A percentile compares a stretch with the other conserved stretches of the same genome.
Conservation (phyloP, 2,797 vertebrate genomes). For the Ataeniobius toweri region DNA sequence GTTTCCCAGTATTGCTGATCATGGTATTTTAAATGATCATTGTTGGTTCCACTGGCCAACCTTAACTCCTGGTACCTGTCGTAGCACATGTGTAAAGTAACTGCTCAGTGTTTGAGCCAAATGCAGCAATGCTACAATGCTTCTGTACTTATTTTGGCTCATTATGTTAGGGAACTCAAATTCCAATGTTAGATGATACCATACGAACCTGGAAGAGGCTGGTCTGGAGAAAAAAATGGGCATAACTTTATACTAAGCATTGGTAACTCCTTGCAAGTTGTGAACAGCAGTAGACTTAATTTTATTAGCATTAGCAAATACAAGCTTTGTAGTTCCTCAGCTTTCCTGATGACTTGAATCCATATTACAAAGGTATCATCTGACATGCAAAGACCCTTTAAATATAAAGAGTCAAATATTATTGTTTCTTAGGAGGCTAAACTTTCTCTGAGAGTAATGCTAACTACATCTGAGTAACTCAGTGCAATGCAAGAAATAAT, state of each 20-base stretch:
- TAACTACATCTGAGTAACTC: neutral
- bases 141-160: neutral
- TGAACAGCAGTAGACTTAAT: neutral
- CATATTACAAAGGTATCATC: neutral
- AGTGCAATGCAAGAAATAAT: neutral
- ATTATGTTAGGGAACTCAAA: neutral
- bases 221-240: neutral
- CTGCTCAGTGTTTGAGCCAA: no score
- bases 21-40: neutral
- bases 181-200: neutral
- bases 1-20: neutral
- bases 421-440: neutral
- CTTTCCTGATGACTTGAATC: no score
- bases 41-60: neutral
- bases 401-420: neutral
- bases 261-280: neutral
- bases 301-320: neutral
- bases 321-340: neutral
- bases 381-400: neutral
- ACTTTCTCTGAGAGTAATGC: neutral
- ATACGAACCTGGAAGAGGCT: neutral
- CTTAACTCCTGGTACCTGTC: neutral
- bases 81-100: neutral
- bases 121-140: neutral
- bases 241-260: neutral